A percentile compares a stretch with the other conserved stretches of the same genome.
Conservation (phyloP, 2,113 vertebrate species). For the Chaenogobius annularis region DNA sequence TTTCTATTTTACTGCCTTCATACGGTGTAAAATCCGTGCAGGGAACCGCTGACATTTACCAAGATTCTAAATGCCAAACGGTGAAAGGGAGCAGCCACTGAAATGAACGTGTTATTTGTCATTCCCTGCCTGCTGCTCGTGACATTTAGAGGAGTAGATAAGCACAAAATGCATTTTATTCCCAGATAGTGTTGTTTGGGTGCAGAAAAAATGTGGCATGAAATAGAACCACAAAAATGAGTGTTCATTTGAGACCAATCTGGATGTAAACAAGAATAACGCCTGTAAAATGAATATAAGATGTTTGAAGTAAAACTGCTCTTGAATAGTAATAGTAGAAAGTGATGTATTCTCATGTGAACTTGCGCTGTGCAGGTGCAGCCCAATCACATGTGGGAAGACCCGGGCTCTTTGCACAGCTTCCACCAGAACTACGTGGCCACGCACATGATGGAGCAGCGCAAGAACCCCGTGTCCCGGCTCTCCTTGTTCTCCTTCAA, state of each 20-base stretch:
- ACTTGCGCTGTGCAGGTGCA: slow-evolving; percentile 74
- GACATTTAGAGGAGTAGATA: slow-evolving; percentile 2
- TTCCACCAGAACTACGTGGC: slow-evolving; percentile 98
- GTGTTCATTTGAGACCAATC: background rate
- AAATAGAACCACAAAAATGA: background rate
- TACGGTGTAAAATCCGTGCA: background rate
- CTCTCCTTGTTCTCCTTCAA: slow-evolving; percentile 98
- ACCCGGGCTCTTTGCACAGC: slow-evolving; percentile 93
- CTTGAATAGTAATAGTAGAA: background rate
- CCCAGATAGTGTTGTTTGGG: background rate
- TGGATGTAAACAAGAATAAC: background rate
- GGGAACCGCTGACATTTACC: slow-evolving; percentile 1
- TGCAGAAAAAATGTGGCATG: background rate
- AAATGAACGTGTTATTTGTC: slow-evolving; percentile 6
- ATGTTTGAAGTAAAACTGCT: background rate
- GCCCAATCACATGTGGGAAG: slow-evolving; percentile 94
- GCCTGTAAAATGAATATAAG: background rate
- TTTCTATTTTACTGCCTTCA: background rate
- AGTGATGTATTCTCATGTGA: background rate
- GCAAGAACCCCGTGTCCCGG: slow-evolving; percentile 93
- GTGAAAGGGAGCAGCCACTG: background rate
- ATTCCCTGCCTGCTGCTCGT: slow-evolving; percentile 1
- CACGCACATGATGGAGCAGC: slow-evolving; percentile 94
- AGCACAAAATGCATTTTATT: slow-evolving; percentile 8
- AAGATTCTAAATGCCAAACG: slow-evolving; percentile 2